Conservation (phyloP, 2,888 invertebrate genomes). For the Temnothorax unifasciatus region DNA sequence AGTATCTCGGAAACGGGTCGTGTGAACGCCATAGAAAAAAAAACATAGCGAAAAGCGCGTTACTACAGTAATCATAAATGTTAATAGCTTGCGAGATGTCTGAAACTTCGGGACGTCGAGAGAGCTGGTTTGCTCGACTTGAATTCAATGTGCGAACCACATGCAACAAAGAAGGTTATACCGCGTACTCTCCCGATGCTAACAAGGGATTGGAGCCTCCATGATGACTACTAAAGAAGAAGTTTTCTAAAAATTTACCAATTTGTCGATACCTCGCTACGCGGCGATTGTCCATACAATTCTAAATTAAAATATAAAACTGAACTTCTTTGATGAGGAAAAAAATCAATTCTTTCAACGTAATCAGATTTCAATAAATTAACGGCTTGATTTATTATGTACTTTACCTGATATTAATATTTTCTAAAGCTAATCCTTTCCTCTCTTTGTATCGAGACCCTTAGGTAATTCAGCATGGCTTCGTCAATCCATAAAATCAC, state of each 20-base stretch:
- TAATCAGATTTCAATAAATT: background rate
- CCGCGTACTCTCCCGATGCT: constrained; percentile 16
- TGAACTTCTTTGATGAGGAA: background rate
- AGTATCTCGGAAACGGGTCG: constrained; percentile 17
- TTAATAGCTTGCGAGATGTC: constrained; percentile 41
- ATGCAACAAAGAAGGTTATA: constrained; percentile 46
- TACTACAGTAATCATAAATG: constrained; percentile 49
- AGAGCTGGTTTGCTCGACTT: constrained; percentile 36
- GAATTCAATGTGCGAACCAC: constrained; percentile 54
- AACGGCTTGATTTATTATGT: background rate
- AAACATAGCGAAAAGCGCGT: constrained; percentile 25
- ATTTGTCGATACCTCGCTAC: constrained; percentile 26
- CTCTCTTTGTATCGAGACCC: background rate
- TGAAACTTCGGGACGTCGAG: constrained; percentile 34
- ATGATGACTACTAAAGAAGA: constrained; percentile 17
- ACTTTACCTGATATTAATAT: background rate
- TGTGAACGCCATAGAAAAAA: constrained; percentile 30
- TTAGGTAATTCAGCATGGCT: background rate
- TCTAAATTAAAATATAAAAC: background rate
- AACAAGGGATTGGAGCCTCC: constrained; percentile 27
- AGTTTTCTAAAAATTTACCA: constrained; percentile 48
- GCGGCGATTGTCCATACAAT: background rate
- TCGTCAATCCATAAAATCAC: background rate
- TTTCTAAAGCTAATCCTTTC: background rate
- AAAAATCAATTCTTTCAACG: background rate